phyloP scores from a whole-genome alignment of 2,797 vertebrate species.

The Sebastes ruberrimus region DNA sequence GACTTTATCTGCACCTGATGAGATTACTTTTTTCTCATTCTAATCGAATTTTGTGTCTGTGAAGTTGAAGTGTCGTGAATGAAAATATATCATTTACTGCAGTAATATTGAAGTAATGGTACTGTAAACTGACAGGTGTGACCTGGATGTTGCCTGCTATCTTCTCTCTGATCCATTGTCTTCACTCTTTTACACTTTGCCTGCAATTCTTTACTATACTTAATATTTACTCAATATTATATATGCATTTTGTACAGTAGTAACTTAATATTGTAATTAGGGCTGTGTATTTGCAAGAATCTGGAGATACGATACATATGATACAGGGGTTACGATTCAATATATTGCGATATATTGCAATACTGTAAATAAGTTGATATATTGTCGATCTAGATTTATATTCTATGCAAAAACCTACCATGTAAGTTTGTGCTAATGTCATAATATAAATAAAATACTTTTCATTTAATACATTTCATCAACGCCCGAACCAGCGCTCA shows the following conservation, averaged over 20 bases:
- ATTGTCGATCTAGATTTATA: not conserved
- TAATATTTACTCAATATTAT: not conserved
- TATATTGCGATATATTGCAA: too few relatives aligned
- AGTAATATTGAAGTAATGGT: not conserved
- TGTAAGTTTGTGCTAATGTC: not conserved
- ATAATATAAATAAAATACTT: constrained; percentile 3
- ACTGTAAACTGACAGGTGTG: not conserved
- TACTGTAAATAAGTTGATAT: too few relatives aligned
- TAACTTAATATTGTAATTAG: not conserved
- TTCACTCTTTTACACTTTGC: not conserved
- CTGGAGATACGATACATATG: too few relatives aligned
- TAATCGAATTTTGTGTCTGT: not conserved
- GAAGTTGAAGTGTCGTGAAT: not conserved
- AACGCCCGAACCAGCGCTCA: not conserved
- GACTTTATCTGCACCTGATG: not conserved
- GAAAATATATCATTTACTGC: not conserved
- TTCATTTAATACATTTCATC: constrained; percentile 13
- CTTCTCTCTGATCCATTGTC: not conserved
- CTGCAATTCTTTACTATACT: not conserved
- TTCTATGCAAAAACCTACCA: not conserved
- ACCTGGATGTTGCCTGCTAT: not conserved
- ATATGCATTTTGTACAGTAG: not conserved
- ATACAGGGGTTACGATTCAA: too few relatives aligned
- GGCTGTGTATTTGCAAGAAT: too few relatives aligned
- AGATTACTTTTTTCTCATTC: not conserved